These are phyloP conservation scores for Anseranas semipalmata DNA, from an alignment of 2,113 vertebrate genomes.

Conservation along the genomic window DNA sequence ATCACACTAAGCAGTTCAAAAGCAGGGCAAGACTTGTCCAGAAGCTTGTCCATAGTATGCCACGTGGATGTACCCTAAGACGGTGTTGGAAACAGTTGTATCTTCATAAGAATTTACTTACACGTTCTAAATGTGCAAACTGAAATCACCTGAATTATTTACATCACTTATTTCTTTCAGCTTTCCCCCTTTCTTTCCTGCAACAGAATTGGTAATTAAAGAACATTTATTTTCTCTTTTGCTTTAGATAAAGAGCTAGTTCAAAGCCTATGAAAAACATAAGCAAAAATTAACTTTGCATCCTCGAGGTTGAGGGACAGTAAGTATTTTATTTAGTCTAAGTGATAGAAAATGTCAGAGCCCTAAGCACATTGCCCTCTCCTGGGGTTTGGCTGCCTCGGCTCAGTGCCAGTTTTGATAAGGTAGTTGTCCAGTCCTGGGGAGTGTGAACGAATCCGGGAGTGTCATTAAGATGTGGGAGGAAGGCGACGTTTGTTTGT, in stretches of 20 bases:
- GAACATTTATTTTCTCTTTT: not conserved
- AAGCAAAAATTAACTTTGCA: not conserved
- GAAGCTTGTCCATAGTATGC: not conserved
- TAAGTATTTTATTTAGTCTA: not conserved
- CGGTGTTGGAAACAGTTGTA: not conserved
- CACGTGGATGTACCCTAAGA: not conserved
- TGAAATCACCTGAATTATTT: not conserved
- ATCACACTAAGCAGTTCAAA: not conserved
- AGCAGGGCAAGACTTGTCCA: not conserved
- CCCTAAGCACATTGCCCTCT: not conserved
- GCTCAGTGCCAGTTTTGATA: not conserved
- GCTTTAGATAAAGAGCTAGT: not conserved
- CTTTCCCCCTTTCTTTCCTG: not conserved
- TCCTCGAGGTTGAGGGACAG: not conserved
- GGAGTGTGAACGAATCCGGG: not conserved
- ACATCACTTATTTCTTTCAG: not conserved
- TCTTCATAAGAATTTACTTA: not conserved
- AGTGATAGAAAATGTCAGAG: not conserved
- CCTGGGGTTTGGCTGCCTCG: not conserved
- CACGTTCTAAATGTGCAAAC: not conserved
- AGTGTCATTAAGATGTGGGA: not conserved
- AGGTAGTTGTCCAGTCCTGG: not conserved
- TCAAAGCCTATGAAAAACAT: not conserved
- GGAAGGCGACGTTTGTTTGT: not conserved
- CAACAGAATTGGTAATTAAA: not conserved